A percentile compares a stretch with the other conserved stretches of the same genome.
Conservation (phyloP, 1,140 invertebrate species). For the Drosophila biarmipes region DNA sequence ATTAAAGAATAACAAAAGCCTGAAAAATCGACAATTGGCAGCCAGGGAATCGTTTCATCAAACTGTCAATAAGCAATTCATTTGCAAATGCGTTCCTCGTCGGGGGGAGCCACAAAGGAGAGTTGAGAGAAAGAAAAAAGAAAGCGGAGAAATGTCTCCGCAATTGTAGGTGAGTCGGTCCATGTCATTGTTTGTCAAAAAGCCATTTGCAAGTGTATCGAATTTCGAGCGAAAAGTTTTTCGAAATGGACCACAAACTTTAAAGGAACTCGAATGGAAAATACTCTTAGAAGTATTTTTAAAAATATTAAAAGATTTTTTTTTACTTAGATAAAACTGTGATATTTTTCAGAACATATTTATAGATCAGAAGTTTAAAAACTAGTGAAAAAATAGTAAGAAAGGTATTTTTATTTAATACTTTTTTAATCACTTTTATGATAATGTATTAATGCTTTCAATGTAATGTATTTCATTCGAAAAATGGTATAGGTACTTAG, state of each 20-base stretch:
- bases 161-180: conserved; percentile 67
- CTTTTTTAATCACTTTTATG: no score
- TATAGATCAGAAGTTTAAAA: no score
- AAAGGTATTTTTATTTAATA: no score
- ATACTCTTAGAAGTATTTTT: conserved; percentile 4
- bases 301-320: no score
- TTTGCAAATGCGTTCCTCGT: conserved; percentile 73
- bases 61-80: conserved; percentile 83
- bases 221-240: conserved; percentile 54
- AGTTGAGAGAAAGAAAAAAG: conserved; percentile 30
- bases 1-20: conserved; percentile 79
- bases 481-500: no score
- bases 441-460: no score
- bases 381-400: no score
- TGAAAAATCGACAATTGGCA: conserved; percentile 49
- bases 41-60: conserved; percentile 70
- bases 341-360: no score
- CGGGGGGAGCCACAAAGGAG: conserved; percentile 23
- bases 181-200: conserved; percentile 81
- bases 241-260: neutral
- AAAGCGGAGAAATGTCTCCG: conserved; percentile 28
- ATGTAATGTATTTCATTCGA: no score
- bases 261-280: neutral
- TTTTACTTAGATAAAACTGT: no score
- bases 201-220: conserved; percentile 76